Conservation (phyloP, 2,797 vertebrate species). For the Trachurus trachurus region DNA sequence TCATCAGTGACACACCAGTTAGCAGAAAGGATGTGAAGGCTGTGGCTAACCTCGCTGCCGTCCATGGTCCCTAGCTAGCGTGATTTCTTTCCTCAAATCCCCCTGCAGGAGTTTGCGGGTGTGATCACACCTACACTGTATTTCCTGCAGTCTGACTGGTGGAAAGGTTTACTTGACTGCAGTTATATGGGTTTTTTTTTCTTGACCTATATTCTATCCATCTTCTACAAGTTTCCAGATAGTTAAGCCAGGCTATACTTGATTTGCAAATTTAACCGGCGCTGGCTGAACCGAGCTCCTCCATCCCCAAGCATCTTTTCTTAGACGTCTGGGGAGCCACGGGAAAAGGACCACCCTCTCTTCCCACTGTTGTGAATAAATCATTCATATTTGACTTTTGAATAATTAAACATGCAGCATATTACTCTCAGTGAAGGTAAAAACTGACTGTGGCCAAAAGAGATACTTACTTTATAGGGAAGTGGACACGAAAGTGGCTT, state of each 20-base stretch:
- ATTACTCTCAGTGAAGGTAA: constrained; percentile 73
- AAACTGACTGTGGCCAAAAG: constrained; percentile 60
- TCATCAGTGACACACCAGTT: constrained; percentile 52
- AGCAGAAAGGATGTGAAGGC: constrained; percentile 48
- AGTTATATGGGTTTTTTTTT: constrained; percentile 30
- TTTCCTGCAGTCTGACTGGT: constrained; percentile 33
- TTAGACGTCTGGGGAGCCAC: constrained; percentile 46
- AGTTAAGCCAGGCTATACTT: constrained; percentile 43
- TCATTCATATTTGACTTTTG: constrained; percentile 77
- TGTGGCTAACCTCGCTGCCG: constrained; percentile 52
- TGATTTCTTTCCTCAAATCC: constrained; percentile 47
- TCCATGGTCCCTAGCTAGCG: constrained; percentile 20
- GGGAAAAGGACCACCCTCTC: constrained; percentile 55
- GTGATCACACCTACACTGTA: constrained; percentile 59
- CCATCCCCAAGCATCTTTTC: constrained; percentile 46
- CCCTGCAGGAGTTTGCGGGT: constrained; percentile 46
- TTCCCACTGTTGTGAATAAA: constrained; percentile 69
- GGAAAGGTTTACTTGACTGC: constrained; percentile 50
- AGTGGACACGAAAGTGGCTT: constrained; percentile 35
- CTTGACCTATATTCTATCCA: constrained; percentile 54
- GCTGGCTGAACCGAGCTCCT: constrained; percentile 30
- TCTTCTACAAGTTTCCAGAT: constrained; percentile 44
- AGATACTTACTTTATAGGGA: constrained; percentile 53
- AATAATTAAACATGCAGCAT: constrained; percentile 78
- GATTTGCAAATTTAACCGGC: constrained; percentile 41